These are phyloP conservation scores for Phoxinus dragarum DNA, from an alignment of 2,797 vertebrate genomes.

Conservation along the genomic window DNA sequence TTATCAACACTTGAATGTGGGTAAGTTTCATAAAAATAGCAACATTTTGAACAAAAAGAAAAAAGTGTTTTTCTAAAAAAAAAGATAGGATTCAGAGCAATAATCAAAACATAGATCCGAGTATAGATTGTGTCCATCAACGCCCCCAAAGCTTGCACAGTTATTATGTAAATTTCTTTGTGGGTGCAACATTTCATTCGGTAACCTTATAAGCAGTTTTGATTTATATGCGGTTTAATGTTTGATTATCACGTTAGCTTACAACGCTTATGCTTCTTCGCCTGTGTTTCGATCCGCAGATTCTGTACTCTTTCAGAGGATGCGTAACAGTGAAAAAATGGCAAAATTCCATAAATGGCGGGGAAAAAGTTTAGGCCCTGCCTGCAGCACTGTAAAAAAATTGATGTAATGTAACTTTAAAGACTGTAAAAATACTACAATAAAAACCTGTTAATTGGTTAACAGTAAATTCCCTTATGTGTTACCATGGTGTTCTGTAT, in stretches of 20 bases:
- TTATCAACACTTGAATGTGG: too few species aligned
- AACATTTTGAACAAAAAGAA: too few species aligned
- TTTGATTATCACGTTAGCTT: neutral
- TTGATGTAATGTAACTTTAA: fast-evolving
- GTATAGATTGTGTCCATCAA: too few species aligned
- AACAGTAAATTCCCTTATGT: neutral
- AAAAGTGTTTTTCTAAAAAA: too few species aligned
- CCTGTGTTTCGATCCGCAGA: neutral
- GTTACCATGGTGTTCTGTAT: neutral
- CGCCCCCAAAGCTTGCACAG: too few species aligned
- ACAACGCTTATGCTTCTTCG: neutral
- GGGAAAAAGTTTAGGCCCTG: neutral
- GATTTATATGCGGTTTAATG: neutral
- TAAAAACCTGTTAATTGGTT: neutral
- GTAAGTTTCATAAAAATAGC: too few species aligned
- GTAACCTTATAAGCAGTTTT: too few species aligned
- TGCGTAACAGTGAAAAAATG: neutral
- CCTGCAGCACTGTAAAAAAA: neutral
- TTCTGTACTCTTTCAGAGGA: neutral
- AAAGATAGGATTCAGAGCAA: too few species aligned
- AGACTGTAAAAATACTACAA: neutral
- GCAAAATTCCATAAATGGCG: neutral
- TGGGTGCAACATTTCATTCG: too few species aligned
- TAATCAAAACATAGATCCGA: too few species aligned
- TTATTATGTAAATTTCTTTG: too few species aligned